A percentile compares a stretch with the other conserved stretches of the same genome.
Evolutionary conservation across 2,888 invertebrate species (phyloP).

Genomic region (Thymelicus acteon): DNA sequence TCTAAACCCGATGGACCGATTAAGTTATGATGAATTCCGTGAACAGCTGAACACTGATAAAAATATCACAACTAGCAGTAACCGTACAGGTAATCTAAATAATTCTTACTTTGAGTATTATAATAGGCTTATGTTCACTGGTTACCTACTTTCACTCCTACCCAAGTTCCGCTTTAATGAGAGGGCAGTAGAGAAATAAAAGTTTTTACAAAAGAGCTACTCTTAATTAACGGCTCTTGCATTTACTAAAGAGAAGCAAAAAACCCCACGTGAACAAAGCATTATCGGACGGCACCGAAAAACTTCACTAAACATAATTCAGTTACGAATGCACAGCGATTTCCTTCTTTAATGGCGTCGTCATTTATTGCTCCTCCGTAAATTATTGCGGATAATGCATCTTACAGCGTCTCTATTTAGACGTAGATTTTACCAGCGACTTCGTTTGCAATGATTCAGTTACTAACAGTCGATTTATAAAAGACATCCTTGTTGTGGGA

Average conservation of each 20-base stretch:
- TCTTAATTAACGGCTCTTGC: slow-evolving; percentile 21
- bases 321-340: slow-evolving; percentile 34
- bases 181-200: not conserved
- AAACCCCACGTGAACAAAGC: slow-evolving; percentile 15
- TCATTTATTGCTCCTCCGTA: slow-evolving; percentile 60
- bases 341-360: slow-evolving; percentile 51
- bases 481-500: too few relatives aligned
- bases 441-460: not conserved
- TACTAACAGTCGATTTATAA: too few relatives aligned
- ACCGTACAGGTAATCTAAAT: too few relatives aligned
- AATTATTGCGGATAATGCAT: slow-evolving; percentile 44
- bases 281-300: slow-evolving; percentile 25
- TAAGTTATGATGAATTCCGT: too few relatives aligned
- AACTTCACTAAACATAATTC: slow-evolving; percentile 24
- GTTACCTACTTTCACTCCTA: not conserved
- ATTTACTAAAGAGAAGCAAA: slow-evolving; percentile 5
- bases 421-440: not conserved
- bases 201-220: slow-evolving; percentile 7
- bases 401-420: slow-evolving; percentile 48
- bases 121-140: not conserved
- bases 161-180: not conserved
- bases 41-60: too few relatives aligned
- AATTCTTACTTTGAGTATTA: not conserved
- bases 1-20: too few relatives aligned
- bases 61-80: too few relatives aligned